Evolutionary conservation across 53 echinoderm and acorn worm species (phyloP).

Genomic region (Mesocentrotus franciscanus): DNA sequence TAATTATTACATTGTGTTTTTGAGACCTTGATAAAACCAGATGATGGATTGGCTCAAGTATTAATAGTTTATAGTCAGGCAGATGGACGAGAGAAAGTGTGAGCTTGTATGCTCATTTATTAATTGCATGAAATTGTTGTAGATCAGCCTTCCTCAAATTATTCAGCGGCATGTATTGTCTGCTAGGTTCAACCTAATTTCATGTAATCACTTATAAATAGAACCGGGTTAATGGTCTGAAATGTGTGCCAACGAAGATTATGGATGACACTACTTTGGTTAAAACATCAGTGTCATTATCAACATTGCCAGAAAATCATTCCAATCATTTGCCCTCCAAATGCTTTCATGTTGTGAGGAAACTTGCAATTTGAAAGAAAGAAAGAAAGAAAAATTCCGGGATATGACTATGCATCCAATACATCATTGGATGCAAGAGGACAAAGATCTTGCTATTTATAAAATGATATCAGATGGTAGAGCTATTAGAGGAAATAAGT

Average conservation of each 20-base stretch:
- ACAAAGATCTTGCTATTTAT: too few species aligned
- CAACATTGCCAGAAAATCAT: neutral
- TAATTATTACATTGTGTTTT: neutral
- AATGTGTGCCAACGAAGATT: neutral
- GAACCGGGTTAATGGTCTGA: conserved; percentile 1
- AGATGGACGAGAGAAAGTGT: conserved; percentile 5
- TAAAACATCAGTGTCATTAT: neutral
- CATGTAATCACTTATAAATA: neutral
- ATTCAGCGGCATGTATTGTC: neutral
- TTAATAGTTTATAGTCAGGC: neutral
- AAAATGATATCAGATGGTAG: too few species aligned
- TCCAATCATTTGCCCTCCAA: neutral
- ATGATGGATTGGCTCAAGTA: neutral
- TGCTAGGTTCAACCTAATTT: neutral
- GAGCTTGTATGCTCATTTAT: neutral
- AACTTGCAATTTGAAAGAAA: neutral
- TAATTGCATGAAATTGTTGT: conserved; percentile 2
- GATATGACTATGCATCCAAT: too few species aligned
- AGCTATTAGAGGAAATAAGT: too few species aligned
- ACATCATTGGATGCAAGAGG: too few species aligned
- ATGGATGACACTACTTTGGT: neutral
- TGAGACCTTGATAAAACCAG: neutral
- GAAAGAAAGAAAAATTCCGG: too few species aligned
- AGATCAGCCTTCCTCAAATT: neutral
- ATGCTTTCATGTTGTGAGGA: neutral